These are phyloP conservation scores for Solenopsis invicta DNA, from an alignment of 1,140 invertebrate species.

Conservation along the genomic window DNA sequence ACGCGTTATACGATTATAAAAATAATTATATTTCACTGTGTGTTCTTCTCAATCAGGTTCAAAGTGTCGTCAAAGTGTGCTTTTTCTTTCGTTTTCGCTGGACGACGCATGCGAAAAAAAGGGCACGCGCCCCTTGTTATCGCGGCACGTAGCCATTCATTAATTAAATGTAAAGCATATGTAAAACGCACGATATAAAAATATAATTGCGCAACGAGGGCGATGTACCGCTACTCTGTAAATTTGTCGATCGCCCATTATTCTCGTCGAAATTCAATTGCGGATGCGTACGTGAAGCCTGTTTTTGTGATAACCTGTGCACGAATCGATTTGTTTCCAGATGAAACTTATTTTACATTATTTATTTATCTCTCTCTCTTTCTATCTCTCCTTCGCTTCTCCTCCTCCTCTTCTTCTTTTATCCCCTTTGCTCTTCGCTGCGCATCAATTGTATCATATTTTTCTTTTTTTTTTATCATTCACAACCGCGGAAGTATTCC, in stretches of 20 bases:
- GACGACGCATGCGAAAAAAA: constrained; percentile 13
- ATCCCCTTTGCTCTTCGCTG: constrained; percentile 7
- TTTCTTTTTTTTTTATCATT: not conserved
- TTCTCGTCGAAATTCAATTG: constrained; percentile 75
- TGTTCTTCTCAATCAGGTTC: constrained; percentile 51
- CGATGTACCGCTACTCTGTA: constrained; percentile 72
- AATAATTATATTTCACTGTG: constrained; percentile 13
- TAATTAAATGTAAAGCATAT: constrained; percentile 71
- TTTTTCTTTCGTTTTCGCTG: constrained; percentile 26
- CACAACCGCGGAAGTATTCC: not conserved
- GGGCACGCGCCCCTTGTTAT: constrained; percentile 45
- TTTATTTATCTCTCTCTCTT: constrained; percentile 49
- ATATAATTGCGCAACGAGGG: constrained; percentile 68
- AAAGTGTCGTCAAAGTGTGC: constrained; percentile 20
- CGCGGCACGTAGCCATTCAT: constrained; percentile 58
- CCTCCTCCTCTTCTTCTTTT: not conserved
- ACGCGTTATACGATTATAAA: constrained; percentile 40
- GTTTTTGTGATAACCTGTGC: constrained; percentile 67
- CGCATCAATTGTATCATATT: constrained; percentile 17
- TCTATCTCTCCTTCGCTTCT: not conserved
- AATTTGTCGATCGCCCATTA: constrained; percentile 74
- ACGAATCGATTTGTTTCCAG: constrained; percentile 57
- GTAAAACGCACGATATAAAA: constrained; percentile 63
- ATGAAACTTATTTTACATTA: constrained; percentile 59
- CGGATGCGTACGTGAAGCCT: constrained; percentile 44